Percentiles rank a stretch among this genome's conserved stretches.
Conservation (phyloP, 2,888 invertebrate species). For the Synergus umbraculus region DNA sequence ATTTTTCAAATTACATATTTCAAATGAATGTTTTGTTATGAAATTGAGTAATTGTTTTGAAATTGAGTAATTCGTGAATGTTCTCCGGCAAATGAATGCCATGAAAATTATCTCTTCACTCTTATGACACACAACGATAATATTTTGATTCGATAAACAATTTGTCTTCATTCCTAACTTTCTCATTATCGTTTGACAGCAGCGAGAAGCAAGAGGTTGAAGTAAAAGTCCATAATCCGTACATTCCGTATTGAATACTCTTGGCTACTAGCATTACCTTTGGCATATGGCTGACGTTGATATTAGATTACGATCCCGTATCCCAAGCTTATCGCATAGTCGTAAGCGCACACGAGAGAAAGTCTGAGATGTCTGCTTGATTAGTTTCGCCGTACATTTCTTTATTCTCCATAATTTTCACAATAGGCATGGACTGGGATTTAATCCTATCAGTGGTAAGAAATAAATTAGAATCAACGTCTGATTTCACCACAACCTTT, state of each 20-base stretch:
- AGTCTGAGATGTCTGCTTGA: conserved; percentile 49
- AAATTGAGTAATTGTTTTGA: background rate
- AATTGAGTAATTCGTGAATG: background rate
- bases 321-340: conserved; percentile 46
- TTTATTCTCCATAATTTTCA: conserved; percentile 50
- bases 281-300: conserved; percentile 53
- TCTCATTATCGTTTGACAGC: conserved; percentile 8
- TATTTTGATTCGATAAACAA: conserved; percentile 5
- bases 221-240: conserved; percentile 1
- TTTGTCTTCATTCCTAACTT: conserved; percentile 4
- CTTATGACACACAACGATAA: background rate
- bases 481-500: conserved; percentile 19
- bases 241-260: conserved; percentile 9
- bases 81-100: background rate
- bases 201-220: background rate
- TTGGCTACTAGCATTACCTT: conserved; percentile 16
- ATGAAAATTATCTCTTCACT: background rate
- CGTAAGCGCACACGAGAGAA: conserved; percentile 44
- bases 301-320: conserved; percentile 59
- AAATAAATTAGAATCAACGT: conserved; percentile 40
- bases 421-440: conserved; percentile 25
- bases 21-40: too few species aligned
- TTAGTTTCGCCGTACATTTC: conserved; percentile 49
- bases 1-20: too few species aligned
- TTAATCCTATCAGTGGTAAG: conserved; percentile 20